phyloP scores from a whole-genome alignment of 2,113 vertebrate species.

The Peromyscus californicus region DNA sequence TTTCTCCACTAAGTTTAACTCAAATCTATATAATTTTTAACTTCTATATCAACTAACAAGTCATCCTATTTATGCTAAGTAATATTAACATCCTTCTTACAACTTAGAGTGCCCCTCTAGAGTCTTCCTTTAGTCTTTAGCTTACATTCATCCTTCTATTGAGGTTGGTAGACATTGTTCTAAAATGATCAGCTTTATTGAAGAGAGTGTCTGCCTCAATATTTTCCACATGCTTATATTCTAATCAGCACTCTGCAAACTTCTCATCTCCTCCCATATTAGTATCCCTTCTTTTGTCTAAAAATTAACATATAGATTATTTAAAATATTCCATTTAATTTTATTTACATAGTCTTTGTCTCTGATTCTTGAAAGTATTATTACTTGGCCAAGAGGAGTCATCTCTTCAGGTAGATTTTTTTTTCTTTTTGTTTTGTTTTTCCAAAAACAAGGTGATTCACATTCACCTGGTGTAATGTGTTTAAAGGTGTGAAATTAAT shows the following conservation, averaged over 20 bases:
- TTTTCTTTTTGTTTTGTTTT: not conserved
- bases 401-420: not conserved
- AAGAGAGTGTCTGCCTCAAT: not conserved
- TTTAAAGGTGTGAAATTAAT: not conserved
- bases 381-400: not conserved
- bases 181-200: not conserved
- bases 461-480: not conserved
- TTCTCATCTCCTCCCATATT: not conserved
- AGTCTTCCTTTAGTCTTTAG: not conserved
- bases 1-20: not conserved
- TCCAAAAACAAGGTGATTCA: not conserved
- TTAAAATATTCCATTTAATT: not conserved
- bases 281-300: not conserved
- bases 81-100: not conserved
- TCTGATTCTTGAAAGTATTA: conserved; percentile 3
- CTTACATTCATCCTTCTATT: not conserved
- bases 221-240: not conserved
- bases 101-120: not conserved
- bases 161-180: not conserved
- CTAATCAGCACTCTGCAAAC: not conserved
- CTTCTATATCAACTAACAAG: not conserved
- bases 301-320: not conserved
- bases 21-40: not conserved
- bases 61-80: conserved; percentile 18
- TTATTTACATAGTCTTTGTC: not conserved